These are phyloP conservation scores for Ligdia adustata DNA, from an alignment of 2,888 invertebrate genomes.

Conservation along the genomic window DNA sequence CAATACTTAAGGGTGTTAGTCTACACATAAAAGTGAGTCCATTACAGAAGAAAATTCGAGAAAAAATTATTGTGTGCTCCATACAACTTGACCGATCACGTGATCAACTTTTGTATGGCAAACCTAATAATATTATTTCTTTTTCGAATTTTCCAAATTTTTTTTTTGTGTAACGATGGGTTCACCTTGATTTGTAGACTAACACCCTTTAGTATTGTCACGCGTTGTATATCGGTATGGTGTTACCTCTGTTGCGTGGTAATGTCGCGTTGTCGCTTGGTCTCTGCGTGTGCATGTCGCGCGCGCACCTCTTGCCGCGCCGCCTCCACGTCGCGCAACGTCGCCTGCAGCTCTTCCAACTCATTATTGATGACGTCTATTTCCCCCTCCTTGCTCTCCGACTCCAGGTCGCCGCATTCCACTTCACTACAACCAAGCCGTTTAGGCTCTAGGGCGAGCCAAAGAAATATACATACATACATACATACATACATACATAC, in stretches of 20 bases:
- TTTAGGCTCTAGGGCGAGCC: not conserved
- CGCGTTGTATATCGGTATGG: too few relatives aligned
- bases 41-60: too few relatives aligned
- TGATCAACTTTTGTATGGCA: too few relatives aligned
- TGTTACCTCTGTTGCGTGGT: conserved; percentile 46
- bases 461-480: too few relatives aligned
- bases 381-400: conserved; percentile 66
- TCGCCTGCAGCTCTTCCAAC: conserved; percentile 51
- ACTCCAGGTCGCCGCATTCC: conserved; percentile 60
- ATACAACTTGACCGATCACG: too few relatives aligned
- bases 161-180: not conserved
- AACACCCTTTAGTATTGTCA: too few relatives aligned
- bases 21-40: too few relatives aligned
- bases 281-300: conserved; percentile 36
- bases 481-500: too few relatives aligned
- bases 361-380: conserved; percentile 58
- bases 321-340: conserved; percentile 48
- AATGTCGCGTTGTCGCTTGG: conserved; percentile 33
- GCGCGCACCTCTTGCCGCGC: conserved; percentile 43
- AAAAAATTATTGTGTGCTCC: too few relatives aligned
- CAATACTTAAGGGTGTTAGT: too few relatives aligned
- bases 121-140: too few relatives aligned
- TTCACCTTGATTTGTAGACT: not conserved
- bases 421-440: conserved; percentile 53
- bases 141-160: too few relatives aligned